Base-by-base conservation (phyloP, 2,797 vertebrate species). In the Hydrolagus colliei region DNA sequence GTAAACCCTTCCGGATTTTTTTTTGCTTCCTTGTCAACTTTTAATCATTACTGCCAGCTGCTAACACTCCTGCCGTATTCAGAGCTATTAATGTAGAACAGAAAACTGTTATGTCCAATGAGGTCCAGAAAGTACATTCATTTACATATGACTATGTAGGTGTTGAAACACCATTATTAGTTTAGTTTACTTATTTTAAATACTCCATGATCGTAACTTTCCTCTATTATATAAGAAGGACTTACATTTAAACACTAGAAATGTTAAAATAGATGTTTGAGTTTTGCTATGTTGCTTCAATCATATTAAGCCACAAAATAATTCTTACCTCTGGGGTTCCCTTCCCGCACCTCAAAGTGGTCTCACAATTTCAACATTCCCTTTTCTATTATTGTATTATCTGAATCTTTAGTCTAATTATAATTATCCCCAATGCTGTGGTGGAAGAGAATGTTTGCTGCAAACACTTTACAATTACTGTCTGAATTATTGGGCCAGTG, bases 11-110 rank as follows among this genome's bases (percentile, higher is more conserved):
- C 78, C 65, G 59, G 22, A 32, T 80, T 80, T 80, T 80, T 80
- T 9, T 62, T 32, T 67, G 63, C 67, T 22, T 18, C 18, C 65
- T 3, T 65, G 78, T 67, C n/a, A 27, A 65, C 32, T 35, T 63
- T 67, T 80, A 80, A 65, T 67, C n/a, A 32, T 18, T 80, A 63
- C n/a, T 32, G 67, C 78, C 78, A 80, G 62, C 62, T 80, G 78
- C 78, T 80, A 80, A 14, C 27, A 35, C 13, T 80, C 4, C 8
- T 65, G 22, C 22, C 12, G 16, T 27, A 9, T 35, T 80, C 14
- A 35, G 63, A 65, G 62, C 27, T 16, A 22, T 80, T 18, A 80
- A 59, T 59, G 74, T 52, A 59, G 16, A 18, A 27, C 9, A 22
- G 78, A 65, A 32, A 32, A 14, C 41, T 52, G 41, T 52, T 80